A percentile compares a stretch with the other conserved stretches of the same genome.
phyloP scores from a whole-genome alignment of 2,888 invertebrate species.

The Disparrhopalites patrizii region DNA sequence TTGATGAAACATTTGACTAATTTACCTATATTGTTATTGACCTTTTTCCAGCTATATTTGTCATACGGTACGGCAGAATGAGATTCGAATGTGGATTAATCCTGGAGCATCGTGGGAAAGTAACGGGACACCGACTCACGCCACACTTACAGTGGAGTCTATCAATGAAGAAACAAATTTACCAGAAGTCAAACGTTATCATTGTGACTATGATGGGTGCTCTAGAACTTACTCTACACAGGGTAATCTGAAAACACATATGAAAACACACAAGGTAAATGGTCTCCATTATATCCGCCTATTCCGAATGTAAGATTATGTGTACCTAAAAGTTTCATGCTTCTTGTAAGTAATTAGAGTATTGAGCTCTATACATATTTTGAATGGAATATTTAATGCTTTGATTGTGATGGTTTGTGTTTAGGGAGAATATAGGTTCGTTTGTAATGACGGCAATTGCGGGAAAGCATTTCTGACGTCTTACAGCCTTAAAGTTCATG shows the following conservation, averaged over 20 bases:
- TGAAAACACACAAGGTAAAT: constrained; percentile 88
- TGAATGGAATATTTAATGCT: constrained; percentile 10
- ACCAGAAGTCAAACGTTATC: constrained; percentile 26
- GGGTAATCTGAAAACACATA: constrained; percentile 84
- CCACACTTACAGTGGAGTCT: constrained; percentile 65
- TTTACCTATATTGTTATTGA: background rate
- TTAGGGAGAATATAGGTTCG: constrained; percentile 88
- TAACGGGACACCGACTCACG: constrained; percentile 59
- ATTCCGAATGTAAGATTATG: background rate
- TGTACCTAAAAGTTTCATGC: background rate
- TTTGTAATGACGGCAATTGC: constrained; percentile 80
- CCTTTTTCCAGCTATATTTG: constrained; percentile 32
- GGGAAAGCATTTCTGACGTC: constrained; percentile 92
- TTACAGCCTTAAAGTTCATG: constrained; percentile 89
- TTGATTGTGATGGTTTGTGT: background rate
- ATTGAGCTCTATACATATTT: constrained; percentile 21
- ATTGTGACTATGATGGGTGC: constrained; percentile 85
- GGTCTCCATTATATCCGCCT: too few relatives aligned
- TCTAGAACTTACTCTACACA: constrained; percentile 65
- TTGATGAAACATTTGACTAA: background rate
- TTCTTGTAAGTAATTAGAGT: too few relatives aligned
- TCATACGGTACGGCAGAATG: constrained; percentile 34
- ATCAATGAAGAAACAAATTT: constrained; percentile 58
- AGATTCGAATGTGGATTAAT: constrained; percentile 41
- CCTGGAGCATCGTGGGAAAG: constrained; percentile 29